These are phyloP conservation scores for Nyctalus aviator DNA, from an alignment of 2,797 vertebrate species.

Conservation along the genomic window DNA sequence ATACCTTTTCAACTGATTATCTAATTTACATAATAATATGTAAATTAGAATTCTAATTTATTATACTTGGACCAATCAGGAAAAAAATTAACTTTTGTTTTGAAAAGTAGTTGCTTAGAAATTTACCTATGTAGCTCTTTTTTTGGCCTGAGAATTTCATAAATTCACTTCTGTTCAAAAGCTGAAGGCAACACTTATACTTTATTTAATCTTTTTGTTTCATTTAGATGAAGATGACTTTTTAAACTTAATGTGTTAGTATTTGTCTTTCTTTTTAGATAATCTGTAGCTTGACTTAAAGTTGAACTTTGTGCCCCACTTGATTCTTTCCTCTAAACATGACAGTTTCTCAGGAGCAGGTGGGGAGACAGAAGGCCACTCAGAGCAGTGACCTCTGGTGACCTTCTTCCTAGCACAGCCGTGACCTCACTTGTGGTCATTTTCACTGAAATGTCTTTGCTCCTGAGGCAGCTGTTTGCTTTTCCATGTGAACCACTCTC, in stretches of 20 bases:
- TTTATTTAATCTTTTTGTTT: background rate
- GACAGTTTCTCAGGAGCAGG: background rate
- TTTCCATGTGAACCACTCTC: background rate
- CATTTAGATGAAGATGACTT: constrained; percentile 15
- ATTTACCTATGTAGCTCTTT: background rate
- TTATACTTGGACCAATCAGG: constrained; percentile 18
- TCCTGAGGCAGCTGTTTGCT: background rate
- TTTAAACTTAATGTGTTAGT: background rate
- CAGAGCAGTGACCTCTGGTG: fast-evolving
- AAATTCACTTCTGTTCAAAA: background rate
- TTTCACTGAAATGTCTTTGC: background rate
- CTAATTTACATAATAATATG: background rate
- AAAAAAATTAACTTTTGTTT: background rate
- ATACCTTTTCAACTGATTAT: constrained; percentile 50
- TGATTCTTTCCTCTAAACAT: background rate
- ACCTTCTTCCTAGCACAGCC: background rate
- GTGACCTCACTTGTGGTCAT: background rate
- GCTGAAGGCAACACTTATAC: background rate
- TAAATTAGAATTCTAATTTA: constrained; percentile 46
- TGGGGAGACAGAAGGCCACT: background rate
- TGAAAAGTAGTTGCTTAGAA: constrained; percentile 48
- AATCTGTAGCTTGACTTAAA: background rate
- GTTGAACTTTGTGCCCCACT: background rate
- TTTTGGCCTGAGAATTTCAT: background rate
- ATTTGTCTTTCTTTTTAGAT: background rate